Conservation (phyloP, 1,140 invertebrate species). For the Orussus abietinus region DNA sequence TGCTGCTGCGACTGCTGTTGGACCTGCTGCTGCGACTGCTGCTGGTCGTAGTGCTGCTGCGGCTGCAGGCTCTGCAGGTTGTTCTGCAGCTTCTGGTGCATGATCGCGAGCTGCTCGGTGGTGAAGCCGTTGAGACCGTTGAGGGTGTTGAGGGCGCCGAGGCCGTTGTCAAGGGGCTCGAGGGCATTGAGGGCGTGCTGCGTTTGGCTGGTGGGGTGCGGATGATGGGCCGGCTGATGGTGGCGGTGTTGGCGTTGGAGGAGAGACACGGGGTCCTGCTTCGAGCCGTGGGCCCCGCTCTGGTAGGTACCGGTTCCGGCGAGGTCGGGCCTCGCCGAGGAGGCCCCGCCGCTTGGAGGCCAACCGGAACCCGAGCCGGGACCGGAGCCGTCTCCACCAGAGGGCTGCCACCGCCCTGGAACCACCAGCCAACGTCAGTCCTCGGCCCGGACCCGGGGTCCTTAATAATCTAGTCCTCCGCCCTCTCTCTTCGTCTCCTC, state of each 20-base stretch:
- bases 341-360: slow-evolving; percentile 35
- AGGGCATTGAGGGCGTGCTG: slow-evolving; percentile 27
- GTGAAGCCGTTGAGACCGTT: slow-evolving; percentile 35
- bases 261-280: slow-evolving; percentile 34
- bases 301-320: slow-evolving; percentile 33
- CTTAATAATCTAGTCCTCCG: slow-evolving; percentile 51
- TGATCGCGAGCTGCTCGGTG: slow-evolving; percentile 40
- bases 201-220: slow-evolving; percentile 14
- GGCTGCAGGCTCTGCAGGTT: slow-evolving; percentile 34
- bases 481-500: slow-evolving; percentile 27
- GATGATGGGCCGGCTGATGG: slow-evolving; percentile 32
- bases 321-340: slow-evolving; percentile 36
- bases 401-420: slow-evolving; percentile 56
- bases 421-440: slow-evolving; percentile 56
- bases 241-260: slow-evolving; percentile 34
- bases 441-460: slow-evolving; percentile 47
- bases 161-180: not conserved
- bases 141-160: slow-evolving; percentile 22
- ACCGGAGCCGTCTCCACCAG: slow-evolving; percentile 49
- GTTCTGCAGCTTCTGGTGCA: slow-evolving; percentile 47
- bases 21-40: slow-evolving; percentile 8
- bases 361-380: slow-evolving; percentile 44
- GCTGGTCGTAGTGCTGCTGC: slow-evolving; percentile 13
- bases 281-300: slow-evolving; percentile 27
- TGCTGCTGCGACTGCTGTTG: slow-evolving; percentile 20